phyloP scores from a whole-genome alignment of 2,888 invertebrate genomes.

The Torymus tubicola region DNA sequence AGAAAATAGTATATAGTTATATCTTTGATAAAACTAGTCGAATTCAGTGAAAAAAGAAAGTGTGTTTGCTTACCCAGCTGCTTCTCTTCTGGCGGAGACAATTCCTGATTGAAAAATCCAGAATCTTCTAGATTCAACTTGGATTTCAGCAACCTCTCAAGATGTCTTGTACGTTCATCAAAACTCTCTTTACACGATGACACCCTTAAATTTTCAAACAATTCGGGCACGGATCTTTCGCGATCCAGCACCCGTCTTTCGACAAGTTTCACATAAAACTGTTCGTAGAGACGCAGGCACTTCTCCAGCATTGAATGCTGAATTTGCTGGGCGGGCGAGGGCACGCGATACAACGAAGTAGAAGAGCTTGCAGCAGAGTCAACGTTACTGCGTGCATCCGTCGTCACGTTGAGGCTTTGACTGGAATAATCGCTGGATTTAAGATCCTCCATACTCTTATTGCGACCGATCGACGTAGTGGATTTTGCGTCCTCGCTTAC shows the following conservation, averaged over 20 bases:
- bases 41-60: no score
- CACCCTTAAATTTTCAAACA: conserved; percentile 70
- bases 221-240: conserved; percentile 67
- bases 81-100: conserved; percentile 60
- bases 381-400: conserved; percentile 53
- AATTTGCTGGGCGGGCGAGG: conserved; percentile 70
- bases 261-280: conserved; percentile 76
- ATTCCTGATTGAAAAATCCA: conserved; percentile 67
- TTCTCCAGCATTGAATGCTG: conserved; percentile 79
- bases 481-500: conserved; percentile 67
- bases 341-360: conserved; percentile 66
- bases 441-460: conserved; percentile 73
- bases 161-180: conserved; percentile 67
- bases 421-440: conserved; percentile 64
- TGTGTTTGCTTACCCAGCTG: conserved; percentile 38
- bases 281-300: conserved; percentile 80
- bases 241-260: conserved; percentile 68
- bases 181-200: conserved; percentile 68
- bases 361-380: conserved; percentile 19
- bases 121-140: conserved; percentile 66
- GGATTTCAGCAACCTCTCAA: conserved; percentile 70
- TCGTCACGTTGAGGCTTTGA: conserved; percentile 35
- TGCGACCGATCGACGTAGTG: conserved; percentile 60
- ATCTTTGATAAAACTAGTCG: neutral
- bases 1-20: conserved; percentile 51